Evolutionary conservation across 2,797 vertebrate species (phyloP), one percentile per base, ranked within the genome.

Genomic region (Sparidentex hasta): DNA sequence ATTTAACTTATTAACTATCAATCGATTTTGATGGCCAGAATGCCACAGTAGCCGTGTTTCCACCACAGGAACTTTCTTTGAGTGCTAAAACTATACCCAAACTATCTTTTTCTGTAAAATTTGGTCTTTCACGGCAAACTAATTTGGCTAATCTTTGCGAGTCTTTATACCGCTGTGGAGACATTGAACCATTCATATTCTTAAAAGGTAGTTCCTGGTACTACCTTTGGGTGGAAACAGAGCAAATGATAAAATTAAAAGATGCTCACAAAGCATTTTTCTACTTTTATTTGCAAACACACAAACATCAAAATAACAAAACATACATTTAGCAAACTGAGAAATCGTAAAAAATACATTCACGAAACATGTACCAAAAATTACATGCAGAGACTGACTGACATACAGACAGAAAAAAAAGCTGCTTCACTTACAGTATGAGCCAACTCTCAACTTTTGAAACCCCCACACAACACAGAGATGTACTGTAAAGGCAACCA

Each of bases 341-440:
- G 84, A 90, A 91, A 90, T 78, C n/a, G 89, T 90, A 92, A 92
- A 88, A 94, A 93, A 87, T 87, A 95, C 91, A 95, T 94, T 95
- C 94, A 95, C 84, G 82, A 87, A 90, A 91, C 83, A 89, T 90
- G 78, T 87, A 84, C 82, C 69, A 89, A 88, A 88, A 88, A 52
- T 86, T 11, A 92, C 88, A 92, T 92, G 92, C 92, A 93, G 85
- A 75, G 68, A 90, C 62, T 1, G 11, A 87, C 66, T 70, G 82
- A 91, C 81, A 74, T n/a, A 82, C 20, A 57, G 76, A 90, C 48
- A 82, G 65, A 82, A 80, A 75, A 82, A 74, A 83, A 90, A 90
- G 79, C 72, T 82, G 76, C 85, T 84, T 86, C 62, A 83, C 65
- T 62, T 65, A 81, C 62, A 78, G 58, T 68, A 80, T 68, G 78